Evolutionary conservation across 2,888 invertebrate species (phyloP).

Genomic region (Terebella lapidaria): DNA sequence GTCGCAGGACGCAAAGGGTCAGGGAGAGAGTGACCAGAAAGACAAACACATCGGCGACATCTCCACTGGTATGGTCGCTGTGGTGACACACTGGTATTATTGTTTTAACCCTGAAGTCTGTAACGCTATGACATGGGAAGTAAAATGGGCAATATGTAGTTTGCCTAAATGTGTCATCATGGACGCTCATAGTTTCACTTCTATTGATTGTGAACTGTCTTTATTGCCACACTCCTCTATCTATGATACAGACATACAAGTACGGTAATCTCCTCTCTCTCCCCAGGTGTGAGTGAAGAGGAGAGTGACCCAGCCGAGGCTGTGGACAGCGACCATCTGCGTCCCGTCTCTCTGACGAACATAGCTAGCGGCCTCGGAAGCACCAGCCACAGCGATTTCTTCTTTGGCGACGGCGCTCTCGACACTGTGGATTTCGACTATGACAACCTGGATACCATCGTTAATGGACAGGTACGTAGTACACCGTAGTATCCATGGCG

Average conservation of each 20-base stretch:
- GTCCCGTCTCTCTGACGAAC: slow-evolving; percentile 32
- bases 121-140: too few relatives aligned
- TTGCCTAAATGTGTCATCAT: too few relatives aligned
- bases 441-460: slow-evolving; percentile 6
- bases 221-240: too few relatives aligned
- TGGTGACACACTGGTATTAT: too few relatives aligned
- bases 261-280: too few relatives aligned
- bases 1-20: background rate
- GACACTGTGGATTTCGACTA: slow-evolving; percentile 17
- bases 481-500: too few relatives aligned
- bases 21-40: background rate
- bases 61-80: background rate
- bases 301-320: slow-evolving; percentile 5
- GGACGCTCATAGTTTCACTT: too few relatives aligned
- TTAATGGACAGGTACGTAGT: slow-evolving; percentile 15
- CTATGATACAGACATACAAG: too few relatives aligned
- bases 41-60: background rate
- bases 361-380: slow-evolving; percentile 48
- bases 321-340: background rate
- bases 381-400: slow-evolving; percentile 57
- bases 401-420: slow-evolving; percentile 65
- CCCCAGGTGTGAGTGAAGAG: slow-evolving; percentile 10
- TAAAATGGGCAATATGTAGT: too few relatives aligned
- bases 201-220: too few relatives aligned
- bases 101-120: too few relatives aligned